A percentile compares a stretch with the other conserved stretches of the same genome.
phyloP scores from a whole-genome alignment of 1,140 invertebrate genomes.

The Leptestheria dahalacensis region DNA sequence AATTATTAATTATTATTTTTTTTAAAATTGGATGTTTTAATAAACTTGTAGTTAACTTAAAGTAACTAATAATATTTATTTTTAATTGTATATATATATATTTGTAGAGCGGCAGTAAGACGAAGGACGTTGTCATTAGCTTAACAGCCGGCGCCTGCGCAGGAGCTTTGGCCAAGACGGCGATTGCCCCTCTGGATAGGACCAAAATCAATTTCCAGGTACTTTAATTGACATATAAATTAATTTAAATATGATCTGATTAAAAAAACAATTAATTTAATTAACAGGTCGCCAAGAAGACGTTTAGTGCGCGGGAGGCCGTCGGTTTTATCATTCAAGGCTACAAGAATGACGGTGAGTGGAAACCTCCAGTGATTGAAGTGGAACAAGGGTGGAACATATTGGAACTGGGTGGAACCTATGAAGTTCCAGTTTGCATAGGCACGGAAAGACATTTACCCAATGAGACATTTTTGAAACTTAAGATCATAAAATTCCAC shows the following conservation, averaged over 20 bases:
- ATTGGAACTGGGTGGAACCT: no score
- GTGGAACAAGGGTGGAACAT: no score
- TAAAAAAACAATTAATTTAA: no score
- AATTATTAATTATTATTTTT: background rate
- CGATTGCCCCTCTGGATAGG: slow-evolving; percentile 89
- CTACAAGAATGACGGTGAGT: slow-evolving; percentile 48
- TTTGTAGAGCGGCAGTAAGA: slow-evolving; percentile 26
- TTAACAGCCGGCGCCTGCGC: slow-evolving; percentile 66
- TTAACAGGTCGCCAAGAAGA: slow-evolving; percentile 39
- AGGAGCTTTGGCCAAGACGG: slow-evolving; percentile 89
- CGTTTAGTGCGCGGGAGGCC: slow-evolving; percentile 65
- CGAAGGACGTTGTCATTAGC: slow-evolving; percentile 45
- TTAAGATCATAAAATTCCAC: no score
- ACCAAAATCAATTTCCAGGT: slow-evolving; percentile 96
- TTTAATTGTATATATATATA: slow-evolving; percentile 15
- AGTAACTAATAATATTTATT: background rate
- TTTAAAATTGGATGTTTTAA: background rate
- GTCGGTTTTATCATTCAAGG: slow-evolving; percentile 54
- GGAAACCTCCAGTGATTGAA: no score
- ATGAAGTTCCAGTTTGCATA: no score
- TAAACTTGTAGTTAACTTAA: background rate
- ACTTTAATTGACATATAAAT: slow-evolving; percentile 22
- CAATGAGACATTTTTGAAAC: no score
- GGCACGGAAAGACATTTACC: no score
- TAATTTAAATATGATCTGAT: no score